Percentiles rank a stretch among this genome's conserved stretches.
These are phyloP conservation scores for Albula goreensis DNA, from an alignment of 2,113 vertebrate genomes.

Conservation along the genomic window DNA sequence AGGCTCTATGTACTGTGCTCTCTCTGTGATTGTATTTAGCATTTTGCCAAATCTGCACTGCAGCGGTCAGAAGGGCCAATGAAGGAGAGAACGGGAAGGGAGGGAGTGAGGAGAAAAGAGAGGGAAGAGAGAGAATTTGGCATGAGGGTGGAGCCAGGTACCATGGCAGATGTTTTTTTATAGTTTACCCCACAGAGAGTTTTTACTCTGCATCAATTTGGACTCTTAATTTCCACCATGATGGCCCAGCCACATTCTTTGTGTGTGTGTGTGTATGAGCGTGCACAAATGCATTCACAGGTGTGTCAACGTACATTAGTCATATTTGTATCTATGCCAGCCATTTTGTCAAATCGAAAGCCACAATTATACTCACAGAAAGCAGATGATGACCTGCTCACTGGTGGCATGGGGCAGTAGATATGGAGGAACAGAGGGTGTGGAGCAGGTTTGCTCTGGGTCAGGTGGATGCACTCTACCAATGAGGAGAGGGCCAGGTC, in stretches of 20 bases:
- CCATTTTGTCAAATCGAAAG: too few species aligned
- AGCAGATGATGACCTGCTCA: too few species aligned
- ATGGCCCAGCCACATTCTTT: too few species aligned
- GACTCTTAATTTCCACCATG: too few species aligned
- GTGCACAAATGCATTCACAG: too few species aligned
- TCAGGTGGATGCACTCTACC: not conserved
- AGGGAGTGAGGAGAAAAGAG: slow-evolving; percentile 3
- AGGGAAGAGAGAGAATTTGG: slow-evolving; percentile 16
- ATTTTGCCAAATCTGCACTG: slow-evolving; percentile 36
- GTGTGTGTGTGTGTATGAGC: not conserved
- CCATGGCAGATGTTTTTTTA: not conserved
- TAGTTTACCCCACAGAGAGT: too few species aligned
- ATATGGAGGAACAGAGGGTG: not conserved
- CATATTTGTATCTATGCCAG: too few species aligned
- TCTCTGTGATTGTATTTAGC: slow-evolving; percentile 22
- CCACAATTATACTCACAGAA: too few species aligned
- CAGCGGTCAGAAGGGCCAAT: slow-evolving; percentile 5
- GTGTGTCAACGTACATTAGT: too few species aligned
- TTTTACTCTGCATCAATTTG: too few species aligned
- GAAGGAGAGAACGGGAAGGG: not conserved
- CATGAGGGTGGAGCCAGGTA: not conserved
- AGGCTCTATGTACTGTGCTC: not conserved
- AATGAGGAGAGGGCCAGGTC: not conserved
- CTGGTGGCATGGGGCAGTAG: not conserved
- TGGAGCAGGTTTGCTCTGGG: not conserved